Conservation (phyloP, 2,888 invertebrate species). For the Himalopsyche kuldschensis region DNA sequence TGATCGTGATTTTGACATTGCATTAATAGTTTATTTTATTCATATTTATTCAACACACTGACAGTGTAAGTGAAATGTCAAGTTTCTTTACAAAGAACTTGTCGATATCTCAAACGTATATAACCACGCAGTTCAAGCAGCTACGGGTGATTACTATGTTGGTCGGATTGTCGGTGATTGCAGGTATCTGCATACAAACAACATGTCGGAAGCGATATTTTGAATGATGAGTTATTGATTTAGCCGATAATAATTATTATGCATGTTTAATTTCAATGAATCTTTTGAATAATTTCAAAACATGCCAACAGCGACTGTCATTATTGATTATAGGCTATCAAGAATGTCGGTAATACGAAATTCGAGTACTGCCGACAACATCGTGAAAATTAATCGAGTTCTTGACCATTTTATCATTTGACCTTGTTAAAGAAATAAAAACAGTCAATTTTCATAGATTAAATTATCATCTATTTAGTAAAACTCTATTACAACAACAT, state of each 20-base stretch:
- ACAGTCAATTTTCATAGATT: too few species aligned
- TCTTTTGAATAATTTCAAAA: neutral
- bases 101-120: neutral
- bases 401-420: too few species aligned
- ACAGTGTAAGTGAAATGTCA: neutral
- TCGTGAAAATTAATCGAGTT: neutral
- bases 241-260: neutral
- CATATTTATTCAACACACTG: slow-evolving; percentile 11
- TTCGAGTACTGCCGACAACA: neutral
- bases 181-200: neutral
- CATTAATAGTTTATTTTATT: slow-evolving; percentile 11
- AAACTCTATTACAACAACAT: too few species aligned
- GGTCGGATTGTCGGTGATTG: neutral
- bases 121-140: neutral
- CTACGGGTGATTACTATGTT: neutral
- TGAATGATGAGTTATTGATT: neutral
- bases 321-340: neutral
- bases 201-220: neutral
- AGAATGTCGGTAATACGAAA: neutral
- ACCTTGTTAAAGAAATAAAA: too few species aligned
- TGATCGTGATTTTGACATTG: slow-evolving; percentile 9
- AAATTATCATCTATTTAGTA: too few species aligned
- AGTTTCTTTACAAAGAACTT: neutral
- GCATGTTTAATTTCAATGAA: neutral
- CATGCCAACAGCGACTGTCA: neutral